Percentiles rank a stretch among this genome's conserved stretches.
phyloP scores from a whole-genome alignment of 2,888 invertebrate species.

The Drosophila rubida region DNA sequence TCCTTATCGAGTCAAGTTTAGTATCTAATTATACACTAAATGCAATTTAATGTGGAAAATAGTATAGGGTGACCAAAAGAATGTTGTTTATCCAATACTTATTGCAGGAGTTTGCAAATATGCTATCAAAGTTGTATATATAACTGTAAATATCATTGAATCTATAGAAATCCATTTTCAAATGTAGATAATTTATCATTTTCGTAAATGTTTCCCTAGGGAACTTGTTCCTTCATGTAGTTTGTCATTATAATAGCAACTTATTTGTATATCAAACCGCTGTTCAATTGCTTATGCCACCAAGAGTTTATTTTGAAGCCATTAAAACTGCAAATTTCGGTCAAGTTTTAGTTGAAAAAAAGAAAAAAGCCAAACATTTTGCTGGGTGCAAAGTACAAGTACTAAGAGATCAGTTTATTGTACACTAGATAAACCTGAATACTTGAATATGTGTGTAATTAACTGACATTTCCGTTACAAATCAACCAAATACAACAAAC shows the following conservation, averaged over 20 bases:
- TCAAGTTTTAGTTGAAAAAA: neutral
- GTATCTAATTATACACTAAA: too few species aligned
- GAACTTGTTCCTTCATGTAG: neutral
- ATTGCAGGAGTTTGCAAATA: too few species aligned
- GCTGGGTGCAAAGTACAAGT: neutral
- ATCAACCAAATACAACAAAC: conserved; percentile 68
- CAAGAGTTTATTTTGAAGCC: neutral
- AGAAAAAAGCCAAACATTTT: neutral
- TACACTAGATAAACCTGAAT: conserved; percentile 24
- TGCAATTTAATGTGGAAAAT: too few species aligned
- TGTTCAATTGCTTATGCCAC: too few species aligned
- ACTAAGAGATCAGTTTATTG: conserved; percentile 5
- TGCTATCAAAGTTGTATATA: too few species aligned
- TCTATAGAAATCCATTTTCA: neutral
- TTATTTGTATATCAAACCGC: too few species aligned
- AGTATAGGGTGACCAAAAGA: too few species aligned
- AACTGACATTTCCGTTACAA: conserved; percentile 73
- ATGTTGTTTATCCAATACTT: too few species aligned
- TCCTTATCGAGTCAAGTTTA: too few species aligned
- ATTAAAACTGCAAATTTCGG: neutral
- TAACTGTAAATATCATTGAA: too few species aligned
- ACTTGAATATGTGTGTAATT: conserved; percentile 60
- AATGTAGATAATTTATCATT: neutral
- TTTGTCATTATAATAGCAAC: too few species aligned
- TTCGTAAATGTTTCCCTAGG: neutral